These are phyloP conservation scores for Excalfactoria chinensis DNA, from an alignment of 2,113 vertebrate species.

Conservation along the genomic window DNA sequence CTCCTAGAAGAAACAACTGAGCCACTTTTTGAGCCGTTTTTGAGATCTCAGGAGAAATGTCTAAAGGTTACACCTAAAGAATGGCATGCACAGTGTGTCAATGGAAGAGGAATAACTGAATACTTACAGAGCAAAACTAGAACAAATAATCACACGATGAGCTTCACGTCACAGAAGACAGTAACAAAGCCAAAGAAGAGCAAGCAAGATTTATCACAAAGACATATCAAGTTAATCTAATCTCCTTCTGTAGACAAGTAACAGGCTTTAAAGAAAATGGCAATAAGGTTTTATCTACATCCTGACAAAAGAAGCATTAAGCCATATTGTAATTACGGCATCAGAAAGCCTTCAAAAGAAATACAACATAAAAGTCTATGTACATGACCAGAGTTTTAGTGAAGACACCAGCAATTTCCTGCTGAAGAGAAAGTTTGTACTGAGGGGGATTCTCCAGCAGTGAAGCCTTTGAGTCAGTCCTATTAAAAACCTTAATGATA, in stretches of 20 bases:
- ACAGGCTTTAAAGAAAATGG: background rate
- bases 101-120: background rate
- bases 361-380: background rate
- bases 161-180: background rate
- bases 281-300: slow-evolving; percentile 2
- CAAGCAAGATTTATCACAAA: background rate
- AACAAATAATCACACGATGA: background rate
- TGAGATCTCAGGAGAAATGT: background rate
- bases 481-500: background rate
- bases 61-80: background rate
- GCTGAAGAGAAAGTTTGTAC: background rate
- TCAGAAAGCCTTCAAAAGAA: background rate
- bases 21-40: background rate
- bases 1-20: background rate
- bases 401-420: background rate
- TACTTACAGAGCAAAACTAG: background rate
- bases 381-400: rapidly evolving
- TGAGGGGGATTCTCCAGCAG: background rate
- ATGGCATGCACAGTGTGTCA: rapidly evolving
- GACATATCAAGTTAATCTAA: background rate
- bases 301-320: background rate
- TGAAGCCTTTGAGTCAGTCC: background rate
- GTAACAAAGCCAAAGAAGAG: background rate
- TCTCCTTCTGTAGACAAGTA: background rate
- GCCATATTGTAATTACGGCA: background rate